A percentile compares a stretch with the other conserved stretches of the same genome.
Conservation (phyloP, 2,797 vertebrate genomes). For the Phataginus tricuspis region DNA sequence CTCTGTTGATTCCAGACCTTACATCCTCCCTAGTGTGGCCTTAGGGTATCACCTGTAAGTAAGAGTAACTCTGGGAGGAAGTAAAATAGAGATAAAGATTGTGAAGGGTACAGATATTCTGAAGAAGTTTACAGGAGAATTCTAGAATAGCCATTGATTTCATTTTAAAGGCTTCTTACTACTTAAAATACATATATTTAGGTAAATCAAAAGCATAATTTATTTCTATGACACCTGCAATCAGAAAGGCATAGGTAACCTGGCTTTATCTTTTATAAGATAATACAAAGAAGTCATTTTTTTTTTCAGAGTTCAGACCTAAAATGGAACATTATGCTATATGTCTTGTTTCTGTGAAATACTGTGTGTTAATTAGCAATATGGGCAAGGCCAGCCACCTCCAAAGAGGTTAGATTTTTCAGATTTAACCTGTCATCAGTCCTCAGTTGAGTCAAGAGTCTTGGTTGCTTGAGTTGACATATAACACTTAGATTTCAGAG, state of each 20-base stretch:
- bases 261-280: not conserved
- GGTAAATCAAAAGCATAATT: constrained; percentile 6
- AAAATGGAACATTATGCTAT: not conserved
- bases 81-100: not conserved
- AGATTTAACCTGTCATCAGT: constrained; percentile 72
- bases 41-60: not conserved
- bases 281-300: not conserved
- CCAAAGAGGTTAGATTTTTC: constrained; percentile 77
- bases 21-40: not conserved
- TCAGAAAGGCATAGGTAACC: not conserved
- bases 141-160: not conserved
- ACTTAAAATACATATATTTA: not conserved
- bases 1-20: not conserved
- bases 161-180: not conserved
- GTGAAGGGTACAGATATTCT: not conserved
- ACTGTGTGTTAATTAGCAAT: not conserved
- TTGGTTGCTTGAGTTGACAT: constrained; percentile 79
- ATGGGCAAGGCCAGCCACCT: not conserved
- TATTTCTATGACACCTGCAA: constrained; percentile 10
- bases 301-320: constrained; percentile 28
- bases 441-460: constrained; percentile 63
- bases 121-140: not conserved
- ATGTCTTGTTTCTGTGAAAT: not conserved
- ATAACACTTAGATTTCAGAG: constrained; percentile 69
- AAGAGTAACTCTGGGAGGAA: not conserved